These are phyloP conservation scores for Anguilla obscura DNA, from an alignment of 2,797 vertebrate species.

Conservation along the genomic window DNA sequence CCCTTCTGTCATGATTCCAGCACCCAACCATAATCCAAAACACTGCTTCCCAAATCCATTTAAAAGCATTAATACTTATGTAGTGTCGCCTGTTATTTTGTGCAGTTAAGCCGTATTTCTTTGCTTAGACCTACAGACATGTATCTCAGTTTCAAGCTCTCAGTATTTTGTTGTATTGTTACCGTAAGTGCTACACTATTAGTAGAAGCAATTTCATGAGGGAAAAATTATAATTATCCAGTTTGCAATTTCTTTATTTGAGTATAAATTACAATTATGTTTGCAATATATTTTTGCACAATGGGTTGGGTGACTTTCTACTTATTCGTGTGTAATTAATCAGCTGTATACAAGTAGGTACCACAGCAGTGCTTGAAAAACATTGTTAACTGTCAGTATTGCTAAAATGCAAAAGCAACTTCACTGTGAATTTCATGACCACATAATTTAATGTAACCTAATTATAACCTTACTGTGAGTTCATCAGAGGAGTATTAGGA, in stretches of 20 bases:
- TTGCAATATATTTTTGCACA: neutral
- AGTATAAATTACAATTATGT: no score
- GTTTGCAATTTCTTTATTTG: neutral
- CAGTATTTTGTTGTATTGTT: neutral
- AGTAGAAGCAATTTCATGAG: neutral
- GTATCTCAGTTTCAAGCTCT: neutral
- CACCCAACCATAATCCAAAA: neutral
- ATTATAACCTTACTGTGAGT: neutral
- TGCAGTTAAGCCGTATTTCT: neutral
- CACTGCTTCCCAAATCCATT: neutral
- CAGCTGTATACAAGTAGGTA: neutral
- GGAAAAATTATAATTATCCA: neutral
- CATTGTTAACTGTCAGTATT: neutral
- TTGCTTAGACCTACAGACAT: neutral
- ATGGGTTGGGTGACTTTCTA: neutral
- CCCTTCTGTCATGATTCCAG: neutral
- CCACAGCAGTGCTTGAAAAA: neutral
- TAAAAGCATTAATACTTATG: neutral
- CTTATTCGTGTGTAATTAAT: neutral
- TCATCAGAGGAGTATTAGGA: neutral
- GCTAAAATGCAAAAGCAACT: neutral
- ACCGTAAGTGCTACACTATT: neutral
- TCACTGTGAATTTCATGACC: neutral
- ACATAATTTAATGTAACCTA: neutral
- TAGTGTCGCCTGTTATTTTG: neutral